Evolutionary conservation across 2,797 vertebrate genomes (phyloP).

Genomic region (Acanthiza pusilla): DNA sequence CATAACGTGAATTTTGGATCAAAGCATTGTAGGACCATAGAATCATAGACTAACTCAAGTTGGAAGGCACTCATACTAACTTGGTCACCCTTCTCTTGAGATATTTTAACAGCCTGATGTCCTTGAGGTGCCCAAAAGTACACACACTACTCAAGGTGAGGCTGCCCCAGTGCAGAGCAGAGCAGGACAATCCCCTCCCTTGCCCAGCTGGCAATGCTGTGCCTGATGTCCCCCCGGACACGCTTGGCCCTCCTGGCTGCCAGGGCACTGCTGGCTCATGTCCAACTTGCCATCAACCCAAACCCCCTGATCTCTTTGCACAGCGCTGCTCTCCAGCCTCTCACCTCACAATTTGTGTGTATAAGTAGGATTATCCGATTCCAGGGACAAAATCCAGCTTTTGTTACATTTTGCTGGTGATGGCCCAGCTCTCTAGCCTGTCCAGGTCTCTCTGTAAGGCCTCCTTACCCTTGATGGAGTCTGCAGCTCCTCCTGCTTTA

Average conservation of each 20-base stretch:
- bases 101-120: background rate
- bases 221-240: accelerated
- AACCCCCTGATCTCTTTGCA: background rate
- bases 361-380: accelerated
- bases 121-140: background rate
- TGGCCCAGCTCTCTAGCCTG: background rate
- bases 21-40: background rate
- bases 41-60: background rate
- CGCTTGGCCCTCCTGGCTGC: accelerated
- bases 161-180: accelerated
- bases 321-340: background rate
- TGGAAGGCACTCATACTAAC: background rate
- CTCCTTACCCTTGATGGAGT: background rate
- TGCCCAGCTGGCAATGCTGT: accelerated
- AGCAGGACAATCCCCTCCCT: background rate
- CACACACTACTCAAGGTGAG: background rate
- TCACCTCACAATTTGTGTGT: too few species aligned
- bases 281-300: background rate
- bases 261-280: background rate
- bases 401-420: background rate
- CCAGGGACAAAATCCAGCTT: background rate
- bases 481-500: background rate
- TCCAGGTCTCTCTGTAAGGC: background rate
- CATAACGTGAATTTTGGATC: background rate
- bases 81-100: background rate